Percentiles rank a stretch among this genome's conserved stretches.
phyloP scores from a whole-genome alignment of 2,888 invertebrate genomes.

The Tipula vernalis region DNA sequence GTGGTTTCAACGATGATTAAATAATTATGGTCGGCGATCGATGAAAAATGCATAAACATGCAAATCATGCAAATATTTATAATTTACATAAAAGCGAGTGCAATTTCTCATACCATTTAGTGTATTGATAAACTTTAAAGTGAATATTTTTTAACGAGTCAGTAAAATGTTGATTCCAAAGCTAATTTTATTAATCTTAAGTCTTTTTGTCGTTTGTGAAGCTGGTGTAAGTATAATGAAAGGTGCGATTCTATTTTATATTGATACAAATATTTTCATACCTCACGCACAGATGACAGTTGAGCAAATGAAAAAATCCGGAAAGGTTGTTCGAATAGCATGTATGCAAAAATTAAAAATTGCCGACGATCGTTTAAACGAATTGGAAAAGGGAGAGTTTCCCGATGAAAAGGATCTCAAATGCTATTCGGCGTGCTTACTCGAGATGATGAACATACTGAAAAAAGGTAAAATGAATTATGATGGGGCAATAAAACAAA shows the following conservation, averaged over 20 bases:
- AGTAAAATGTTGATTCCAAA: not conserved
- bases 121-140: not conserved
- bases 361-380: slow-evolving; percentile 39
- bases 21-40: not conserved
- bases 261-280: not conserved
- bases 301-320: slow-evolving; percentile 49
- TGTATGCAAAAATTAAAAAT: slow-evolving; percentile 50
- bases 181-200: not conserved
- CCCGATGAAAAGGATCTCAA: slow-evolving; percentile 31
- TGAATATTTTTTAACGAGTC: not conserved
- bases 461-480: slow-evolving; percentile 31
- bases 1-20: not conserved
- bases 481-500: slow-evolving; percentile 30
- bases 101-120: not conserved
- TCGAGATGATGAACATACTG: slow-evolving; percentile 42
- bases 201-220: not conserved
- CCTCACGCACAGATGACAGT: slow-evolving; percentile 22
- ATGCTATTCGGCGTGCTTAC: slow-evolving; percentile 41
- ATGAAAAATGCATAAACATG: not conserved
- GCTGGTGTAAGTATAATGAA: not conserved
- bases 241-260: not conserved
- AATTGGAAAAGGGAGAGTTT: slow-evolving; percentile 24
- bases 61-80: not conserved
- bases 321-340: slow-evolving; percentile 47
- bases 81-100: not conserved